Evolutionary conservation across 2,888 invertebrate genomes (phyloP), one percentile per base, ranked within the genome.

Genomic region (Chrysodeixis includens): DNA sequence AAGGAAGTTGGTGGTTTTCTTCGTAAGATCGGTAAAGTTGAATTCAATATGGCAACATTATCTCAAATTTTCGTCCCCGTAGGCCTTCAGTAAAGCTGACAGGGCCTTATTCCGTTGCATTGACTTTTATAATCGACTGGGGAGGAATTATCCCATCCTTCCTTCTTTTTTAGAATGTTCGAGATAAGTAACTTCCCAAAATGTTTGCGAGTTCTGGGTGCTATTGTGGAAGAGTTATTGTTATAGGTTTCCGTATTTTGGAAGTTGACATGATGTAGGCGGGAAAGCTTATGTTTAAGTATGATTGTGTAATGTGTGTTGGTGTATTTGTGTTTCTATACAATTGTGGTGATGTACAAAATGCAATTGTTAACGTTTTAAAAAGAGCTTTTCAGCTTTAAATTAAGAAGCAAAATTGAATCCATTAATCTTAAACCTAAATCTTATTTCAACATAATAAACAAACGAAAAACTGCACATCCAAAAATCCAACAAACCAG

Each of bases 101-200:
- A 74, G 57, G 70, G 74, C 74, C 64, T 81, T 71, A 74, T 71
- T 74, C 64, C 67, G 66, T 79, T 83, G 78, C 71, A 81, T 81
- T 68, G 69, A 75, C 69, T 79, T 82, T 83, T 81, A 73, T 81
- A 78, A 78, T 78, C 71, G 73, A 73, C 78, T 80, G 53, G 73
- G 78, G 75, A 75, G 62, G 40, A 75, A 78, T 80, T 73, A 69
- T 66, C 55, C 60, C 69, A 65, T 73, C 71, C 62, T 67, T 70
- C 49, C 57, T 72, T 54, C 59, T 72, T 70, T 77, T 80, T 78
- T 61, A 64, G 66, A 62, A 76, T 56, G 32, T 55, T 67, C 12
- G 51, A 71, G 81, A 75, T 79, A 77, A 73, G 66, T 66, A 75
- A 77, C 35, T 78, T 75, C 57, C 30, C 63, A 14, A 56, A 74